A percentile compares a stretch with the other conserved stretches of the same genome.
phyloP scores from a whole-genome alignment of 2,797 vertebrate genomes.

The Pangasius djambal region DNA sequence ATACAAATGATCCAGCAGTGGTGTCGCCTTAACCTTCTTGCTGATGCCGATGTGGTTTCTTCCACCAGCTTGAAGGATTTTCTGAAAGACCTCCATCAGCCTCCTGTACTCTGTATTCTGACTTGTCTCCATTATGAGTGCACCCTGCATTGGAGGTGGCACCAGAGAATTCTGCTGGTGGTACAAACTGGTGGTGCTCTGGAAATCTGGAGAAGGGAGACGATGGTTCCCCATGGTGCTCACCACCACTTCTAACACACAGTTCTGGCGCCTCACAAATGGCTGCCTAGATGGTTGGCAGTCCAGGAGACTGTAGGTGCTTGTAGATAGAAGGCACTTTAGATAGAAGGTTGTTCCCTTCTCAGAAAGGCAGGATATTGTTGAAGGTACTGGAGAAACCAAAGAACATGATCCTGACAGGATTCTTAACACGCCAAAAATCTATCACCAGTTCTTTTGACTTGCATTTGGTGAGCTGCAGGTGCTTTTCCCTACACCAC shows the following conservation, averaged over 20 bases:
- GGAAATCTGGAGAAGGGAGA: neutral
- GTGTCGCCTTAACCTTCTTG: neutral
- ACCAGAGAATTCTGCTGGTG: neutral
- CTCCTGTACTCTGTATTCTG: neutral
- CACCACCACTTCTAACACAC: neutral
- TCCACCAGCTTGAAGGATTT: neutral
- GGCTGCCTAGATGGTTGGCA: neutral
- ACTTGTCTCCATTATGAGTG: neutral
- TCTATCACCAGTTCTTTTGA: neutral
- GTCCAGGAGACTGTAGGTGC: neutral
- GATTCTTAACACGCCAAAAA: neutral
- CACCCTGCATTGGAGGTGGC: neutral
- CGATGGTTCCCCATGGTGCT: neutral
- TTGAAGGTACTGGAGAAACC: neutral
- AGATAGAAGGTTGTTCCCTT: neutral
- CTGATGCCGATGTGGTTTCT: neutral
- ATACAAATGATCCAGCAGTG: neutral
- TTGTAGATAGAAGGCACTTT: neutral
- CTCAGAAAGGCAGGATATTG: neutral
- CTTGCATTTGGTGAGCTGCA: neutral
- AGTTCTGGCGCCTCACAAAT: neutral
- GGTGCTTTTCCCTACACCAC: neutral
- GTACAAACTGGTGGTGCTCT: neutral
- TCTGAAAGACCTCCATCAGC: neutral
- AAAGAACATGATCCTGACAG: neutral